Percentiles rank a stretch among this genome's conserved stretches.
Evolutionary conservation across 2,888 invertebrate species (phyloP).

Genomic region (Achlya flavicornis): DNA sequence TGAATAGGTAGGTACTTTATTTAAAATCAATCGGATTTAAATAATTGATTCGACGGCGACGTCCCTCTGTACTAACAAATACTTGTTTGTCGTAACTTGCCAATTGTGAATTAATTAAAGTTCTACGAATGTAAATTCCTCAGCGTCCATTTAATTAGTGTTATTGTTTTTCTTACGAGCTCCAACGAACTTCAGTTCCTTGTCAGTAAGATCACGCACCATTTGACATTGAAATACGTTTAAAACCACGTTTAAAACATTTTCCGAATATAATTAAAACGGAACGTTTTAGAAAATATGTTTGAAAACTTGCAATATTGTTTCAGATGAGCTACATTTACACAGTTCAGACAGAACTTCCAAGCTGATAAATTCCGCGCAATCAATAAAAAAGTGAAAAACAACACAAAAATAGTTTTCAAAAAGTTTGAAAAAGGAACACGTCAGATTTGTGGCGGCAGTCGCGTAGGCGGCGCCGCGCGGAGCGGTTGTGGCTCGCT

Average conservation of each 20-base stretch:
- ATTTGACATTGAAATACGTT: conserved; percentile 51
- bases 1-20: neutral
- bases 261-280: conserved; percentile 26
- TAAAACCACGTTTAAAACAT: conserved; percentile 48
- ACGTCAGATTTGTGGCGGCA: conserved; percentile 46
- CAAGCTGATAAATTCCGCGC: conserved; percentile 34
- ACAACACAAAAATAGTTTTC: conserved; percentile 21
- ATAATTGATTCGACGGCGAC: neutral
- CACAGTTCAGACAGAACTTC: conserved; percentile 29
- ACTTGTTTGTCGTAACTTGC: conserved; percentile 29
- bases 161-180: conserved; percentile 58
- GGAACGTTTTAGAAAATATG: conserved; percentile 32
- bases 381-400: conserved; percentile 22
- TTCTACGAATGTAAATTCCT: conserved; percentile 36
- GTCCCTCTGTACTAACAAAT: neutral
- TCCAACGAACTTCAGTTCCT: conserved; percentile 37
- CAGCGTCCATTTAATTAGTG: conserved; percentile 52
- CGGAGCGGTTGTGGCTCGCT: conserved; percentile 69
- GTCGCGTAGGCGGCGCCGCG: conserved; percentile 67
- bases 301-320: conserved; percentile 42
- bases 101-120: conserved; percentile 37
- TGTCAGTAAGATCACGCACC: conserved; percentile 61
- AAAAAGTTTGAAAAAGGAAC: conserved; percentile 37
- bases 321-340: conserved; percentile 54
- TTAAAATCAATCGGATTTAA: neutral